phyloP scores from a whole-genome alignment of 1,140 invertebrate species.

The Periplaneta americana region DNA sequence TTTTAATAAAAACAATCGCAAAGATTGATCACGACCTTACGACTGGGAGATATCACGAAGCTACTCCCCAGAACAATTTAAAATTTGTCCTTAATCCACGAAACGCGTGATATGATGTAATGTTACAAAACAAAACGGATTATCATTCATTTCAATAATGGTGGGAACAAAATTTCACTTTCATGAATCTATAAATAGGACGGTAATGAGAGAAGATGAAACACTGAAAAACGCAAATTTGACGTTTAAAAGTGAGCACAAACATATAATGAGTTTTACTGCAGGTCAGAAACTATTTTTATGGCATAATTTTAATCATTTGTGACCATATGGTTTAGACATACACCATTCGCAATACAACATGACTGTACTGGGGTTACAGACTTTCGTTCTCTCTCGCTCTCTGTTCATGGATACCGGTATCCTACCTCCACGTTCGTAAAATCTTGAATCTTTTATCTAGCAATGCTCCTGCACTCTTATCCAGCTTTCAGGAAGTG shows the following conservation, averaged over 20 bases:
- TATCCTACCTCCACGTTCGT: neutral
- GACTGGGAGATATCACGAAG: neutral
- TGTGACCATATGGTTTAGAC: neutral
- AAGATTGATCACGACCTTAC: neutral
- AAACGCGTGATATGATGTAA: neutral
- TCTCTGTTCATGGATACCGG: neutral
- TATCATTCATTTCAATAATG: neutral
- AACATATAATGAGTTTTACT: neutral
- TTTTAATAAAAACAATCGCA: neutral
- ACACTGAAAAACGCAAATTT: neutral
- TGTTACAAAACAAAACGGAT: neutral
- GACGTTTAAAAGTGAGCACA: neutral
- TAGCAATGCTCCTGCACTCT: neutral
- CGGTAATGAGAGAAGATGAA: too few relatives aligned
- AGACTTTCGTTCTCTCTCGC: neutral
- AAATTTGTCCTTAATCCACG: neutral
- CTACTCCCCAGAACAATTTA: neutral
- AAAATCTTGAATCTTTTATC: neutral
- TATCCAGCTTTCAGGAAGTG: neutral
- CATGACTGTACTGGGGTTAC: neutral
- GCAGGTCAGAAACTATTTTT: neutral
- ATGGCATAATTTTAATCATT: neutral
- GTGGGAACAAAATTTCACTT: neutral
- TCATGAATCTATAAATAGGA: neutral
- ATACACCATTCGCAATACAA: neutral